Evolutionary conservation across 2,888 invertebrate species (phyloP).

Genomic region (Drosophila lacicola): DNA sequence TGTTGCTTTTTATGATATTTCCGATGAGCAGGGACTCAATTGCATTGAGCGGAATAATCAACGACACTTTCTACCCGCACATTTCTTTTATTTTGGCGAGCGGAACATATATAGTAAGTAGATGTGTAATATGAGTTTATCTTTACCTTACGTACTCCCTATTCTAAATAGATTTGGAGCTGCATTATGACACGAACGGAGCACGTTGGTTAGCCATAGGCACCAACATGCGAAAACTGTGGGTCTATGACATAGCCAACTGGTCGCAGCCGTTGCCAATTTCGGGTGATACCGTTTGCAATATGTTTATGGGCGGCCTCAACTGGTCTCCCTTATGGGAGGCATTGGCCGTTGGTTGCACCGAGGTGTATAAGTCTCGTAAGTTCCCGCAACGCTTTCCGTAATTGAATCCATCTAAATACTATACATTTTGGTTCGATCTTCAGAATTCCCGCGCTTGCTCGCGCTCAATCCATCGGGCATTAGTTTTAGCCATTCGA

Average conservation of each 20-base stretch:
- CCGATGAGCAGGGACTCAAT: conserved; percentile 81
- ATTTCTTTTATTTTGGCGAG: conserved; percentile 87
- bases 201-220: conserved; percentile 81
- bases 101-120: conserved; percentile 86
- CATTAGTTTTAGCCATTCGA: conserved; percentile 40
- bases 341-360: conserved; percentile 58
- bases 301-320: conserved; percentile 55
- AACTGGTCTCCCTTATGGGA: conserved; percentile 83
- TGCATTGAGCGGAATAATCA: conserved; percentile 73
- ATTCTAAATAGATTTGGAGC: conserved; percentile 69
- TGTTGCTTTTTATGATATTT: conserved; percentile 88
- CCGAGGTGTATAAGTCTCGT: conserved; percentile 70
- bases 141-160: neutral
- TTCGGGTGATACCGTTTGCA: conserved; percentile 56
- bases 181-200: conserved; percentile 82
- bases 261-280: conserved; percentile 67
- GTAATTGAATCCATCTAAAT: neutral
- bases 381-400: conserved; percentile 24
- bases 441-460: conserved; percentile 46
- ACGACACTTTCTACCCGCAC: conserved; percentile 85
- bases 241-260: conserved; percentile 77
- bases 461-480: conserved; percentile 64
- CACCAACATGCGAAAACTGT: conserved; percentile 57
- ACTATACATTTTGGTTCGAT: neutral
- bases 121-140: neutral